Evolutionary conservation across 64 coral and sea anemone genomes (phyloP).

Genomic region (Exaiptasia diaphana): DNA sequence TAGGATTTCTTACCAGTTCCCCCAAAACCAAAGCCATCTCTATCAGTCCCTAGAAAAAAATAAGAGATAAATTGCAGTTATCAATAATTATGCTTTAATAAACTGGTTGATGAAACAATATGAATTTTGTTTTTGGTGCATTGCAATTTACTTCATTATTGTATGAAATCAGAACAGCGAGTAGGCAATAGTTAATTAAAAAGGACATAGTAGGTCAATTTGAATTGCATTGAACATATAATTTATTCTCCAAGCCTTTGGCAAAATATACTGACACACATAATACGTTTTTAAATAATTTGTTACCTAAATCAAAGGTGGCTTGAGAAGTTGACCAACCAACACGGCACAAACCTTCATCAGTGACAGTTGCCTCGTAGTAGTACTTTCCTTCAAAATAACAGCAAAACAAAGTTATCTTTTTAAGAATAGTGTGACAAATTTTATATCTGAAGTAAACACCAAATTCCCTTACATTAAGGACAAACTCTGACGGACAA

Average conservation of each 20-base stretch:
- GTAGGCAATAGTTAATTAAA: too few species aligned
- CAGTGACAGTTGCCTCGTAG: slow-evolving; percentile 91
- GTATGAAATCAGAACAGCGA: too few species aligned
- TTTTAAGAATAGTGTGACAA: background rate
- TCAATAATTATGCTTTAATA: background rate
- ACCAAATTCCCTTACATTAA: background rate
- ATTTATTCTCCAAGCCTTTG: too few species aligned
- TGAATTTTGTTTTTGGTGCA: too few species aligned
- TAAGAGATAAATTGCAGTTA: background rate
- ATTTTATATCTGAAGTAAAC: background rate
- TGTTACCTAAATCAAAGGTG: slow-evolving; percentile 62
- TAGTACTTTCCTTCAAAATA: slow-evolving; percentile 71
- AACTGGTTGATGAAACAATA: background rate
- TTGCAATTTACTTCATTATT: too few species aligned
- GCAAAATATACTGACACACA: too few species aligned
- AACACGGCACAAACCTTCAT: slow-evolving; percentile 90
- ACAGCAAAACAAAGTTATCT: background rate
- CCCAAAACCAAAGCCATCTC: slow-evolving; percentile 85
- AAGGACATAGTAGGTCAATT: too few species aligned
- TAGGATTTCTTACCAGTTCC: slow-evolving; percentile 91
- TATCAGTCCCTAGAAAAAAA: slow-evolving; percentile 64
- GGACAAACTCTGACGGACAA: background rate
- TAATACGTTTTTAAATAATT: too few species aligned
- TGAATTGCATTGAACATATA: too few species aligned
- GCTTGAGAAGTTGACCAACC: slow-evolving; percentile 90